Base-by-base conservation (phyloP, 2,797 vertebrate genomes). In the Sebastes steindachneri region DNA sequence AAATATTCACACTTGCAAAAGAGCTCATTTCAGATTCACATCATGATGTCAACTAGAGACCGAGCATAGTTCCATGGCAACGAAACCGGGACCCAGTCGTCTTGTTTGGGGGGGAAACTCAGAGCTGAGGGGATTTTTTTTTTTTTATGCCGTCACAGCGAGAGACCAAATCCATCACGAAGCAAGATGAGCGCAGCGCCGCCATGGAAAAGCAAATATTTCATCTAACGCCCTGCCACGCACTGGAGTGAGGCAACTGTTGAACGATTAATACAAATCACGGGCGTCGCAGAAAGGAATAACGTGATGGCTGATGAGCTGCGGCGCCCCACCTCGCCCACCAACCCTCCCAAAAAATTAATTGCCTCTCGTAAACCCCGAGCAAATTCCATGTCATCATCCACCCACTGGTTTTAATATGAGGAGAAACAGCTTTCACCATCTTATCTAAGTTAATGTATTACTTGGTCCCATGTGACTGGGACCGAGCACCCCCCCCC, bases 361-460 rank as follows among this genome's bases (percentile, higher is more conserved):
- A 92, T 88, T 88, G 87, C 82, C 82, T 88, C 70, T 74, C 29
- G 31, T 88, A 80, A 90, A 62, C 29, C 79, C 66, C 8, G 19
- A 62, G 59, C 70, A 79, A 79, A 86, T 80, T 87, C 83, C 69
- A 59, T 73, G 87, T 84, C 86, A 81, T 88, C 87, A 33, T 82
- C 89, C 82, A 83, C 81, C 79, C 85, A 81, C 88, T 73, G 89
- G 41, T 88, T 93, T 91, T 90, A 86, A 90, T 90, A 89, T 89
- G 83, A 89, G 80, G 80, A 86, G 83, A 91, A 91, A 80, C 84
- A 70, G 85, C 89, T 91, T 92, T 85, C 82, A 79, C 85, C 85
- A 83, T 89, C 90, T 94, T 91, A 92, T 93, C 90, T 86, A 63
- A 89, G 76, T 89, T 93, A 93, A 93, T 91, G 89, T 89, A 92